Conservation (phyloP, 2,113 vertebrate genomes). For the Cacatua alba region DNA sequence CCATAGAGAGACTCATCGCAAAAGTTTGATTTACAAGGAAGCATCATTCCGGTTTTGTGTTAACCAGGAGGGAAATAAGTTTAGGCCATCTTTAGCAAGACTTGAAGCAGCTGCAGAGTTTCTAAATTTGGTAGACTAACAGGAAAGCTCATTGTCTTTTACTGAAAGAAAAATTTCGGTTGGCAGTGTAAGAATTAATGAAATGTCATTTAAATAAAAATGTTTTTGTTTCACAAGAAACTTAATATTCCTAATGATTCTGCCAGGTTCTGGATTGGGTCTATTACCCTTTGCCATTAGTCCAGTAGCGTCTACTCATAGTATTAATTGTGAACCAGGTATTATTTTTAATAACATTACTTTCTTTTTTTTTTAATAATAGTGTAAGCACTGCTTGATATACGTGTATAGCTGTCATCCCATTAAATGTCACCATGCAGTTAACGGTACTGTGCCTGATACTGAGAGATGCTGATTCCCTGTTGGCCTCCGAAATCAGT, state of each 20-base stretch:
- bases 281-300: slow-evolving; percentile 94
- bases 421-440: neutral
- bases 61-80: slow-evolving; percentile 2
- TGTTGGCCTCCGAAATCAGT: neutral
- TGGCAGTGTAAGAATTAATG: slow-evolving; percentile 82
- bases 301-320: slow-evolving; percentile 92
- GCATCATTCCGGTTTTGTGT: neutral
- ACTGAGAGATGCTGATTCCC: neutral
- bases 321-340: slow-evolving; percentile 98
- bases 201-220: slow-evolving; percentile 74
- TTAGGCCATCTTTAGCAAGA: slow-evolving; percentile 19
- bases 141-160: slow-evolving; percentile 15
- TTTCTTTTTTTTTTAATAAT: slow-evolving; percentile 13
- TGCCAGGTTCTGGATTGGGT: slow-evolving; percentile 94
- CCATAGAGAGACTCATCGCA: slow-evolving; percentile 60
- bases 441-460: neutral
- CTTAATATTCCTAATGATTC: slow-evolving; percentile 81
- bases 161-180: slow-evolving; percentile 25
- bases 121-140: slow-evolving; percentile 41
- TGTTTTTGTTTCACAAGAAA: slow-evolving; percentile 82
- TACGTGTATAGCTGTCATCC: neutral
- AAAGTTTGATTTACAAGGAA: slow-evolving; percentile 32
- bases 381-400: slow-evolving; percentile 9
- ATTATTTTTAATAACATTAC: slow-evolving; percentile 78
- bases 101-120: slow-evolving; percentile 1